Conservation (phyloP, 2,888 invertebrate genomes). For the Conchocele bisecta region DNA sequence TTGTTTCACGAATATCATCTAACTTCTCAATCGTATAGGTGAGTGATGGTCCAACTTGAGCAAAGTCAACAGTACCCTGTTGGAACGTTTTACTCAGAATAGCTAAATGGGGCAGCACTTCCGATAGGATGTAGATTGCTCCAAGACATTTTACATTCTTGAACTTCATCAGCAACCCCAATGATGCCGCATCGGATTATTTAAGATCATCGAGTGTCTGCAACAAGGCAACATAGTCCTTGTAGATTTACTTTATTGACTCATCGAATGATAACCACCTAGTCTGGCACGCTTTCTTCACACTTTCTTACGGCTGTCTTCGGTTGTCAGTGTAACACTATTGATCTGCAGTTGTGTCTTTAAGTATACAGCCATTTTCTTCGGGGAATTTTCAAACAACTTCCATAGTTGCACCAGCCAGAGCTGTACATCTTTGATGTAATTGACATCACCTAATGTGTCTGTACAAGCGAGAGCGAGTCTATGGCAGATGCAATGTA, state of each 20-base stretch:
- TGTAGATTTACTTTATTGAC: constrained; percentile 2
- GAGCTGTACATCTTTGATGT: constrained; percentile 19
- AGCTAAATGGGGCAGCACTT: constrained; percentile 11
- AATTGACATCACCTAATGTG: neutral
- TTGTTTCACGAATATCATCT: no score
- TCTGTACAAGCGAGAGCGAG: constrained; percentile 15
- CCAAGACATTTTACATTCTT: constrained; percentile 8
- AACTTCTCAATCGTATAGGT: no score
- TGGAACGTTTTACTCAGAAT: constrained; percentile 16
- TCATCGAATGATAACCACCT: constrained; percentile 8
- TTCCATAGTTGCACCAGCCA: constrained; percentile 17
- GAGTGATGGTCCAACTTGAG: no score
- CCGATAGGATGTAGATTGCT: constrained; percentile 2
- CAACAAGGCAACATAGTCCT: constrained; percentile 19
- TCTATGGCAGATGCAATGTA: constrained; percentile 20
- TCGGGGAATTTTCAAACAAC: constrained; percentile 17
- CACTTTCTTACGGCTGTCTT: neutral
- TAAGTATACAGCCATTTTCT: constrained; percentile 16
- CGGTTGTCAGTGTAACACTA: neutral
- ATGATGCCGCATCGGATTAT: constrained; percentile 26
- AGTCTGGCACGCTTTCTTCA: constrained; percentile 22
- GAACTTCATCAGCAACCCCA: constrained; percentile 33
- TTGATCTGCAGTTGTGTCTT: constrained; percentile 9
- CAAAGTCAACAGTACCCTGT: constrained; percentile 7
- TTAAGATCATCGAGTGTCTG: constrained; percentile 9